Conservation (phyloP, 1,140 invertebrate genomes). For the Eumeta japonica region DNA sequence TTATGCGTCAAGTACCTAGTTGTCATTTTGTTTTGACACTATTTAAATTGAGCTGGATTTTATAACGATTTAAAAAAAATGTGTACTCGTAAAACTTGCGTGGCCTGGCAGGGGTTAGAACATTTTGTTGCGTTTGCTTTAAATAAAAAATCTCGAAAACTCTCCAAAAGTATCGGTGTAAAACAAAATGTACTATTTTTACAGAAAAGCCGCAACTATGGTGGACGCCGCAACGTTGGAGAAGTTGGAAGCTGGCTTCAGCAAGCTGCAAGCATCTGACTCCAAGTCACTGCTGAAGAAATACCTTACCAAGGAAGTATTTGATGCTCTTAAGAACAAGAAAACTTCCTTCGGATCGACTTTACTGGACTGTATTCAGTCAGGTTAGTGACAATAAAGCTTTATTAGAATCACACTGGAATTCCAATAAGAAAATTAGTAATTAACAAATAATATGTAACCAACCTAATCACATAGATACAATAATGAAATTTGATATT, state of each 20-base stretch:
- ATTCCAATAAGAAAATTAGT: too few relatives aligned
- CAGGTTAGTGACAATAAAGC: too few relatives aligned
- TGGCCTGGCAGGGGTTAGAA: constrained; percentile 48
- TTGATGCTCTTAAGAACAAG: constrained; percentile 86
- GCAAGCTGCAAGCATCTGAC: constrained; percentile 82
- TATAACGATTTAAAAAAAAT: constrained; percentile 25
- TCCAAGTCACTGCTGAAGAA: constrained; percentile 96
- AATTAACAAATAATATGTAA: too few relatives aligned
- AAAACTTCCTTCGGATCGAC: constrained; percentile 90
- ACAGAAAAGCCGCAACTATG: constrained; percentile 73
- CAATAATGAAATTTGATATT: too few relatives aligned
- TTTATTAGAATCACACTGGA: too few relatives aligned
- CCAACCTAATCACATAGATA: too few relatives aligned
- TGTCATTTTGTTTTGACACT: too few relatives aligned
- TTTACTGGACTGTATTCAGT: constrained; percentile 89
- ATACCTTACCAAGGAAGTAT: constrained; percentile 85
- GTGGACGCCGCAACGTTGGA: constrained; percentile 84
- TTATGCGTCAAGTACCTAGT: too few relatives aligned
- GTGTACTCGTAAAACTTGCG: constrained; percentile 50
- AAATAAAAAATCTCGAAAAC: constrained; percentile 17
- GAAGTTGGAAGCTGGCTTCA: constrained; percentile 87
- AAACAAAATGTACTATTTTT: constrained; percentile 44
- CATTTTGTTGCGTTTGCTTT: constrained; percentile 11
- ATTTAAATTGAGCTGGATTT: too few relatives aligned
- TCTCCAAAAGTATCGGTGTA: constrained; percentile 1